These are phyloP conservation scores for Nephila pilipes DNA, from an alignment of 1,140 invertebrate genomes.

Conservation along the genomic window DNA sequence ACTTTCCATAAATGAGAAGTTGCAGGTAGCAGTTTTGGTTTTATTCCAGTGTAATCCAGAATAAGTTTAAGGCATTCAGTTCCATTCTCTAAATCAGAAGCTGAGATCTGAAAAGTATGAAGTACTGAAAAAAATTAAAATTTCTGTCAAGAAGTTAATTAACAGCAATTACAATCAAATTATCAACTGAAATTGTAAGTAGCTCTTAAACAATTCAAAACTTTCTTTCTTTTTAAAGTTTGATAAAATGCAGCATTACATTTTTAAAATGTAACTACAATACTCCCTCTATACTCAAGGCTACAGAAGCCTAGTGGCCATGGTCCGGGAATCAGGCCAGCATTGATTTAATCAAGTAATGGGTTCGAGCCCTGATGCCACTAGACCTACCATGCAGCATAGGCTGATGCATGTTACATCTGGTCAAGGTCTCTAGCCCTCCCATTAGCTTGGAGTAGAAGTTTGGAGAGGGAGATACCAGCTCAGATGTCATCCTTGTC, in stretches of 20 bases:
- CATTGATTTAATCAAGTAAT: too few relatives aligned
- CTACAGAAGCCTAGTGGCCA: too few relatives aligned
- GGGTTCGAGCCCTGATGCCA: too few relatives aligned
- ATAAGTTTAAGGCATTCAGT: conserved; percentile 83
- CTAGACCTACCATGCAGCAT: too few relatives aligned
- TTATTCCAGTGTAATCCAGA: conserved; percentile 81
- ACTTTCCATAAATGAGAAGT: conserved; percentile 82
- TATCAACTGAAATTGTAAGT: neutral
- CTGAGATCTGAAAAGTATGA: conserved; percentile 79
- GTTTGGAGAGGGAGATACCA: too few relatives aligned
- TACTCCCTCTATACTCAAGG: too few relatives aligned
- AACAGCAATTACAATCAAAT: neutral
- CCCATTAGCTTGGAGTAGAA: too few relatives aligned
- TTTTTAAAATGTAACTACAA: too few relatives aligned
- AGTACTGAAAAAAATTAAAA: neutral
- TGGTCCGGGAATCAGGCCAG: too few relatives aligned
- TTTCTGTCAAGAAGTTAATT: neutral
- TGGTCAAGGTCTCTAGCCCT: too few relatives aligned
- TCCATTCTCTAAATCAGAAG: conserved; percentile 82
- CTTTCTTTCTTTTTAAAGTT: neutral
- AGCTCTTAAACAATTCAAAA: neutral
- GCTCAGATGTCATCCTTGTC: too few relatives aligned
- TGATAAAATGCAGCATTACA: neutral
- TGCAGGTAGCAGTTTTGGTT: conserved; percentile 81
- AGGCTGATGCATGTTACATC: too few relatives aligned